Evolutionary conservation across 2,113 vertebrate genomes (phyloP).

Genomic region (Lophura nycthemera): DNA sequence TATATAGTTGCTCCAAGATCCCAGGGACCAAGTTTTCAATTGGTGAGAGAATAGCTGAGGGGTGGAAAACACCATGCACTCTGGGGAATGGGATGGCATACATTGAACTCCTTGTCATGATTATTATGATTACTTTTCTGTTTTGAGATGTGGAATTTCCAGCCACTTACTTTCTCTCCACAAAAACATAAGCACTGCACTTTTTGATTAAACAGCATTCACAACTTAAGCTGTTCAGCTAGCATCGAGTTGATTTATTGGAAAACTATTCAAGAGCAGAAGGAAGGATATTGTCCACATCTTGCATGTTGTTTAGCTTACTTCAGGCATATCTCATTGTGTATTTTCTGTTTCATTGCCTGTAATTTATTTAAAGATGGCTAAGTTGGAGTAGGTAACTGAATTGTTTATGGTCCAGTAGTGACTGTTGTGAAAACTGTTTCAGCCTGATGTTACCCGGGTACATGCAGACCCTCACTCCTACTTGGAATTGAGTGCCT

Average conservation of each 20-base stretch:
- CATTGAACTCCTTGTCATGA: no score
- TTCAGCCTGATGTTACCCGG: no score
- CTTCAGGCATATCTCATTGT: background rate
- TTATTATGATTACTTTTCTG: background rate
- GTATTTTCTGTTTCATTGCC: background rate
- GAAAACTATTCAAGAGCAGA: background rate
- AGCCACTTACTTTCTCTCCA: conserved; percentile 27
- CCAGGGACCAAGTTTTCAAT: background rate
- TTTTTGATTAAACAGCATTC: background rate
- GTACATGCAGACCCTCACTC: background rate
- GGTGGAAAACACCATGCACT: background rate
- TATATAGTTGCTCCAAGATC: background rate
- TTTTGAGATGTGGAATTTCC: background rate
- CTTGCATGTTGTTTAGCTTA: background rate
- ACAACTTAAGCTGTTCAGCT: background rate
- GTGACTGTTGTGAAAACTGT: background rate
- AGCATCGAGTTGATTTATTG: background rate
- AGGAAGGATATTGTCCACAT: background rate
- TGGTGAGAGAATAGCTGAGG: background rate
- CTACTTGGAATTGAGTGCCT: background rate
- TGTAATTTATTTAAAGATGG: background rate
- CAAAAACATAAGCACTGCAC: conserved; percentile 37
- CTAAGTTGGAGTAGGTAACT: background rate
- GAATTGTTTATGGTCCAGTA: background rate
- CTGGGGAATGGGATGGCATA: background rate